Evolutionary conservation across 2,797 vertebrate genomes (phyloP), one percentile per base, ranked within the genome.

Genomic region (Oreonectes daqikongensis): DNA sequence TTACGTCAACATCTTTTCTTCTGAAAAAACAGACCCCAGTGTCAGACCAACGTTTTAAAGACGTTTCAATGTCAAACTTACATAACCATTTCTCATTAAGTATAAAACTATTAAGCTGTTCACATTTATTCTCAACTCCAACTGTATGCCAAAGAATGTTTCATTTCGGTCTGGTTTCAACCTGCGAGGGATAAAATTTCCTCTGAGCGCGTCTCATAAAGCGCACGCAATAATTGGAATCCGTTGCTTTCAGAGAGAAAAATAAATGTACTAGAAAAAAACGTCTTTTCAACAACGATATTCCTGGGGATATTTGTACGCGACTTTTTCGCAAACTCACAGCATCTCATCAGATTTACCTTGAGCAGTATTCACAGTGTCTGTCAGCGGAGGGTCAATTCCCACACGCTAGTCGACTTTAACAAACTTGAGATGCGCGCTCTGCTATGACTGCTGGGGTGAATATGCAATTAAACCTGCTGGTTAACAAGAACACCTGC

Each of bases 401-500:
- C 79, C 80, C 69, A 30, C 20, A 73, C 59, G 40, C 48, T 38
- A 48, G 63, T 70, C 69, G 81, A 69, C 81, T 68, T 86, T 87
- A 84, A 84, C 82, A 84, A 83, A 83, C 77, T 81, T 84, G 71
- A 17, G 38, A 77, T 38, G 63, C 79, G 22, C 64, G 38, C 42
- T 12, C 65, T 82, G 81, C 44, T 60, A 70, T 53, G 80, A 81
- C 79, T 79, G 72, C 69, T 40, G 69, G 53, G 78, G 83, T 77
- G 18, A 87, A 83, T 86, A 78, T 82, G 42, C 83, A 87, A 86
- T 87, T 59, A 87, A 85, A 78, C 70, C 73, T 65, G 61, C 82
- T 73, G 83, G 72, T 80, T 85, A 86, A 87, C 84, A 81, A 83
- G 81, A 79, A 80, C 69, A 83, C 85, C 87, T 88, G 87, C 83